phyloP scores from a whole-genome alignment of 2,888 invertebrate genomes.

The Drosophila mayaguana region DNA sequence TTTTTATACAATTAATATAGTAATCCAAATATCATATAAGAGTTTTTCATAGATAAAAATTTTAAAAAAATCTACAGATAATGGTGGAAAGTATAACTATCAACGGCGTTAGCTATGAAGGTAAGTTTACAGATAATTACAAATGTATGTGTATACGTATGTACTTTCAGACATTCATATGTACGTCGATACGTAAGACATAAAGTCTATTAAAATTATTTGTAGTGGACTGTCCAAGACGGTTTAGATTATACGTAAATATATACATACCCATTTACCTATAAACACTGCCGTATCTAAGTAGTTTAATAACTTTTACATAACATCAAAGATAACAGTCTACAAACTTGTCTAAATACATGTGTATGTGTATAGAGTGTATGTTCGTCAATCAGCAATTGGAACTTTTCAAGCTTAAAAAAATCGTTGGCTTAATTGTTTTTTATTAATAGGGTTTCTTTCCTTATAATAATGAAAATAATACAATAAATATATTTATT shows the following conservation, averaged over 20 bases:
- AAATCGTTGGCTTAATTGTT: too few relatives aligned
- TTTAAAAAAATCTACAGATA: constrained; percentile 32
- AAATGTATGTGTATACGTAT: background rate
- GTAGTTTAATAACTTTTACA: constrained; percentile 7
- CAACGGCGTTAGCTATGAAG: constrained; percentile 63
- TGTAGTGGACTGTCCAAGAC: background rate
- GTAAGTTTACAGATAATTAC: constrained; percentile 32
- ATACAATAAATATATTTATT: too few relatives aligned
- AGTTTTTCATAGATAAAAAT: constrained; percentile 44
- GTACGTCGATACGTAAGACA: too few relatives aligned
- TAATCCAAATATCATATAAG: constrained; percentile 23
- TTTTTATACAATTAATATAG: constrained; percentile 10
- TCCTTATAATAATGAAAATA: too few relatives aligned
- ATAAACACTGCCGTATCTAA: background rate
- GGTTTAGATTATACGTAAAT: background rate
- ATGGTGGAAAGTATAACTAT: constrained; percentile 62
- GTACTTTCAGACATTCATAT: background rate
- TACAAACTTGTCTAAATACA: background rate
- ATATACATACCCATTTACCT: background rate
- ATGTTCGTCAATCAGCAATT: too few relatives aligned
- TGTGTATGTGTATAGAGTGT: background rate
- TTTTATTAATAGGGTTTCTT: too few relatives aligned
- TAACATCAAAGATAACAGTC: constrained; percentile 4
- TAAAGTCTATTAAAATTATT: constrained; percentile 6
- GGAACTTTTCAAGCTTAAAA: too few relatives aligned